These are phyloP conservation scores for Chesias legatella DNA, from an alignment of 2,888 invertebrate genomes.

Conservation along the genomic window DNA sequence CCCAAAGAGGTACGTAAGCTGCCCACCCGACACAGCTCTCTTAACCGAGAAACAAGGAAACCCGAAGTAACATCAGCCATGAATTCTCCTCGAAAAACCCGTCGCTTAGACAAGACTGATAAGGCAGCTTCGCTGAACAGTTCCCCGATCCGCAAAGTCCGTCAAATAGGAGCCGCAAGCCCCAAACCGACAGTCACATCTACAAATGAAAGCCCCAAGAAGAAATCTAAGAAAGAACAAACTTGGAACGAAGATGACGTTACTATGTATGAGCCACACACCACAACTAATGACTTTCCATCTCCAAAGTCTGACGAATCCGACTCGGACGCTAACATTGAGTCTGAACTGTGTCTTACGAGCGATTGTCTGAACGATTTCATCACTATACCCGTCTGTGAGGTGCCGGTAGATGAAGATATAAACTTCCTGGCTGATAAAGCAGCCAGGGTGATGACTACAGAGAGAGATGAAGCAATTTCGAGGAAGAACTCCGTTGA, in stretches of 20 bases:
- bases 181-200: slow-evolving; percentile 59
- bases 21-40: slow-evolving; percentile 65
- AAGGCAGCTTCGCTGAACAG: slow-evolving; percentile 71
- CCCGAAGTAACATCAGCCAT: slow-evolving; percentile 63
- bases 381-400: slow-evolving; percentile 66
- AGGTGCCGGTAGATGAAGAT: slow-evolving; percentile 60
- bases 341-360: slow-evolving; percentile 67
- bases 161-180: slow-evolving; percentile 60
- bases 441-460: slow-evolving; percentile 69
- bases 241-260: slow-evolving; percentile 66
- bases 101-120: slow-evolving; percentile 69
- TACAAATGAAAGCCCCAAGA: slow-evolving; percentile 65
- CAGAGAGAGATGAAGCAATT: slow-evolving; percentile 42
- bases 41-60: slow-evolving; percentile 63
- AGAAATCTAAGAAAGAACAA: slow-evolving; percentile 57
- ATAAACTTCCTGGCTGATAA: slow-evolving; percentile 67
- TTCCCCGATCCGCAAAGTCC: slow-evolving; percentile 71
- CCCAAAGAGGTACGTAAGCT: slow-evolving; percentile 58
- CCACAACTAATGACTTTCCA: slow-evolving; percentile 66
- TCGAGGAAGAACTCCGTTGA: slow-evolving; percentile 50
- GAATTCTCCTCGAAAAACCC: slow-evolving; percentile 69
- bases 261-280: slow-evolving; percentile 74
- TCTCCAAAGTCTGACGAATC: slow-evolving; percentile 65
- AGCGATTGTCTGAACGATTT: slow-evolving; percentile 72
- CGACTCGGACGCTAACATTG: slow-evolving; percentile 64